Conservation (phyloP, 2,797 vertebrate genomes). For the Falco naumanni region DNA sequence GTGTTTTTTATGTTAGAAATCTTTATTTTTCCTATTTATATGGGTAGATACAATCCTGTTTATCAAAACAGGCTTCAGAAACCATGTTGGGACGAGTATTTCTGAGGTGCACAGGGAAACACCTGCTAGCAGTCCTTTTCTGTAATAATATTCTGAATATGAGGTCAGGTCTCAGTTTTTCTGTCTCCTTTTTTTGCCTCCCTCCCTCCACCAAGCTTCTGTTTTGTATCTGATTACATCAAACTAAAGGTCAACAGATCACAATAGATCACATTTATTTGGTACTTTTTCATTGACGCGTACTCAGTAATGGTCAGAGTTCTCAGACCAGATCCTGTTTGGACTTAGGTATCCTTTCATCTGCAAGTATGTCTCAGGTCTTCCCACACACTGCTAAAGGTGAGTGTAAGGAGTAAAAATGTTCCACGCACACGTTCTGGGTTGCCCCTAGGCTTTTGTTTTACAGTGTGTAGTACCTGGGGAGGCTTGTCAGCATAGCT, state of each 20-base stretch:
- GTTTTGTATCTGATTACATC: not conserved
- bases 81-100: not conserved
- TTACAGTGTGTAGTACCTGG: not conserved
- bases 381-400: not conserved
- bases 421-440: not conserved
- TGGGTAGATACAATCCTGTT: not conserved
- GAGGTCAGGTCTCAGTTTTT: not conserved
- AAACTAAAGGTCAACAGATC: not conserved
- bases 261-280: not conserved
- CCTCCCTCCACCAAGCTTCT: not conserved
- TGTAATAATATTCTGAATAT: not conserved
- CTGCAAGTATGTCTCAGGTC: not conserved
- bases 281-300: not conserved
- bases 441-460: not conserved
- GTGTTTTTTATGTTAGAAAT: not conserved
- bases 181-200: not conserved
- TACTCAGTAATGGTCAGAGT: not conserved
- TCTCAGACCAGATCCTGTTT: not conserved
- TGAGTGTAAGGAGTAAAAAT: not conserved
- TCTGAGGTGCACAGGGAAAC: not conserved
- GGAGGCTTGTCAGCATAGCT: not conserved
- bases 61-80: not conserved
- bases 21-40: not conserved
- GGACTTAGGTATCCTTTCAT: not conserved
- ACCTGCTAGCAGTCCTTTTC: not conserved